Evolutionary conservation across 2,797 vertebrate genomes (phyloP).

Genomic region (Peromyscus melanophrys): DNA sequence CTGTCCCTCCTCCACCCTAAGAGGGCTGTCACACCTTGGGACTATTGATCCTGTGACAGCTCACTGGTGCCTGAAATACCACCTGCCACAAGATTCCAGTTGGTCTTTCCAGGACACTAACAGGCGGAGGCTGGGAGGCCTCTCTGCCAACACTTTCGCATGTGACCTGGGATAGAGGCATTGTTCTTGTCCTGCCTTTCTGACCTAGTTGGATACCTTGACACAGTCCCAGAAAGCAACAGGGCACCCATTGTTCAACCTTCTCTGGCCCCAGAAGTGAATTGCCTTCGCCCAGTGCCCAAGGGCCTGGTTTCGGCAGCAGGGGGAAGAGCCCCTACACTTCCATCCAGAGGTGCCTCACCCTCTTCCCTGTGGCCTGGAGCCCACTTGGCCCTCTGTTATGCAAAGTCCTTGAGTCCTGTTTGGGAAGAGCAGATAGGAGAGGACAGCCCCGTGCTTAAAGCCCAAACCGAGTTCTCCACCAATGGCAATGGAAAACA

Average conservation of each 20-base stretch:
- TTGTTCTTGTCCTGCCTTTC: neutral
- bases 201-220: neutral
- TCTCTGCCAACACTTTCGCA: neutral
- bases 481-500: neutral
- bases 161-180: neutral
- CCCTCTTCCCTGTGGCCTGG: neutral
- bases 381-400: neutral
- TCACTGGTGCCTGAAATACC: neutral
- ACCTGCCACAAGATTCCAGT: neutral
- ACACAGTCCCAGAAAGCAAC: slow-evolving; percentile 32
- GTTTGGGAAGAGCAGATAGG: neutral
- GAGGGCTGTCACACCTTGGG: fast-evolving
- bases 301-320: neutral
- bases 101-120: neutral
- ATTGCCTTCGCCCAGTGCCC: neutral
- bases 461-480: neutral
- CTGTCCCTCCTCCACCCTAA: neutral
- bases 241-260: slow-evolving; percentile 58
- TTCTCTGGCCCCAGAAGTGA: neutral
- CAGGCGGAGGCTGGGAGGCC: neutral
- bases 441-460: neutral
- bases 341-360: neutral
- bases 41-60: neutral
- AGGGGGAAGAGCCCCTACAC: neutral
- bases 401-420: neutral